phyloP scores from a whole-genome alignment of 64 coral and sea anemone genomes.

The Pocillopora damicornis region DNA sequence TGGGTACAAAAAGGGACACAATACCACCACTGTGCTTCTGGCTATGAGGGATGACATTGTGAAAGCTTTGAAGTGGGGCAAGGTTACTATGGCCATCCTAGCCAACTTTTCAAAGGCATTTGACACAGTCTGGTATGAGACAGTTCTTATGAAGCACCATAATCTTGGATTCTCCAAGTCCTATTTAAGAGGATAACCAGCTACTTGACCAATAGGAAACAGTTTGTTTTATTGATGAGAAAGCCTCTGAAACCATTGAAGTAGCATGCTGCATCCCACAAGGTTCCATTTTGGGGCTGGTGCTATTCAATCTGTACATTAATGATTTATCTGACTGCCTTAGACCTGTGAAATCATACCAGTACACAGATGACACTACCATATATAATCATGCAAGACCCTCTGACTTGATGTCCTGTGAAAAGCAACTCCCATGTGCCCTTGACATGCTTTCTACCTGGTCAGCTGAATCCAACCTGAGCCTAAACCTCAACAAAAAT shows the following conservation, averaged over 20 bases:
- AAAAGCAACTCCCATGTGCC: background rate
- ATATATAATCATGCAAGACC: background rate
- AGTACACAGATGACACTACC: conserved; percentile 42
- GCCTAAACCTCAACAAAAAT: background rate
- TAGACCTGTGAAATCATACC: conserved; percentile 6
- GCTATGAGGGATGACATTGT: conserved; percentile 9
- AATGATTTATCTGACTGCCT: conserved; percentile 4
- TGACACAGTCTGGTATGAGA: background rate
- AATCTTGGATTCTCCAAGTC: conserved; percentile 1
- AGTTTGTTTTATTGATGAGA: conserved; percentile 37
- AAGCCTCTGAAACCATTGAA: background rate
- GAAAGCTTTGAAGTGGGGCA: background rate
- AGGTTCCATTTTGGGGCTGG: conserved; percentile 4
- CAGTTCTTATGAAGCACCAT: conserved; percentile 8
- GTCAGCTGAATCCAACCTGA: background rate
- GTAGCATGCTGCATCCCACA: conserved; percentile 31
- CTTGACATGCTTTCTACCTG: background rate
- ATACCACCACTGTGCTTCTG: background rate
- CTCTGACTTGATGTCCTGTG: background rate
- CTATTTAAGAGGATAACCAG: background rate
- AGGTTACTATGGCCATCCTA: conserved; percentile 4
- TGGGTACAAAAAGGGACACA: conserved; percentile 15
- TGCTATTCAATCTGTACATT: conserved; percentile 40
- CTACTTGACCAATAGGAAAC: background rate
- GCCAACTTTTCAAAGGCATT: conserved; percentile 17